Percentiles rank a stretch among this genome's conserved stretches.
Conservation (phyloP, 2,797 vertebrate species). For the Micropoecilia bifurca region DNA sequence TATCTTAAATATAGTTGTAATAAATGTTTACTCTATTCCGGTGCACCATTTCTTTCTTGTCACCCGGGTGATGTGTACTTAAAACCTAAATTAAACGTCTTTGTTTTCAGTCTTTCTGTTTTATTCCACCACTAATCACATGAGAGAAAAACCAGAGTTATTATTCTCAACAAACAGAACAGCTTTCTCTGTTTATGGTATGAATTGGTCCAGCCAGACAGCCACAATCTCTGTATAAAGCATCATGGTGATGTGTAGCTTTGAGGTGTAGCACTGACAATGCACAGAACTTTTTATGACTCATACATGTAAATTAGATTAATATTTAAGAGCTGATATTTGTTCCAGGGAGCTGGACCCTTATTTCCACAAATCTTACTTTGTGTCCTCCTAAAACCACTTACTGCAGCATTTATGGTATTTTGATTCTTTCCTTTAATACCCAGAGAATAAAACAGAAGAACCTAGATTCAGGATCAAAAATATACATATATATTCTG, state of each 20-base stretch:
- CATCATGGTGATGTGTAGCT: conserved; percentile 43
- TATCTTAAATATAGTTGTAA: not conserved
- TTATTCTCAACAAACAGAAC: conserved; percentile 26
- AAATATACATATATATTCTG: not conserved
- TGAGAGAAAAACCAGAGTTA: conserved; percentile 14
- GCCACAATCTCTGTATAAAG: conserved; percentile 25
- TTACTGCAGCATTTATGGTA: conserved; percentile 35
- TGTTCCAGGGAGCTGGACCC: conserved; percentile 47
- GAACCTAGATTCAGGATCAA: not conserved
- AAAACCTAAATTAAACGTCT: not conserved
- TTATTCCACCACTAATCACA: conserved; percentile 15
- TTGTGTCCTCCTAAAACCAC: conserved; percentile 39
- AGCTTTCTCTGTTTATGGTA: conserved; percentile 34
- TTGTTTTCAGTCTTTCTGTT: conserved; percentile 13
- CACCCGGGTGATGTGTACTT: not conserved
- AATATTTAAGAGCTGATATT: conserved; percentile 52
- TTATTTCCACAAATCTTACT: conserved; percentile 51
- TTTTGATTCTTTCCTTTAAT: conserved; percentile 28
- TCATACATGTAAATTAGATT: conserved; percentile 66
- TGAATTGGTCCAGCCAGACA: conserved; percentile 34
- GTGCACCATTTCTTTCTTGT: not conserved
- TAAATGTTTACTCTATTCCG: not conserved
- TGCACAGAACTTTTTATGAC: conserved; percentile 45
- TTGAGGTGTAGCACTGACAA: conserved; percentile 40
- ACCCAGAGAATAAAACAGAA: conserved; percentile 15